Evolutionary conservation across 2,113 vertebrate genomes (phyloP), one percentile per base, ranked within the genome.

Genomic region (Scopus umbretta): DNA sequence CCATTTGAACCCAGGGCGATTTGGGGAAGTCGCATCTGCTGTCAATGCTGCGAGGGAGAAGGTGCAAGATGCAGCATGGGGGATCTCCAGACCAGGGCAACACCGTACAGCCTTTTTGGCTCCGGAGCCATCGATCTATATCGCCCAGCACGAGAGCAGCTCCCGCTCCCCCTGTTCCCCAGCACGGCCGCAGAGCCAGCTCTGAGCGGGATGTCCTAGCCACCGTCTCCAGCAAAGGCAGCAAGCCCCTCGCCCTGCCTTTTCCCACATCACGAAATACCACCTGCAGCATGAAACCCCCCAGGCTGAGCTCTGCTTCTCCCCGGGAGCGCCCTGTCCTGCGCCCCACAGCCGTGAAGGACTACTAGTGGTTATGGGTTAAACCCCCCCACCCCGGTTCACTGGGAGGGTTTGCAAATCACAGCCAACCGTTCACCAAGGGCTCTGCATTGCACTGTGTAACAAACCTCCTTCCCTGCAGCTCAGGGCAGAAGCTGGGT

Each of bases 41-140:
- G 71, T 21, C 0, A 1, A 10, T 34, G 47, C 40, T 10, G 43
- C 0, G 1, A 47, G 36, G 12, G 3, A 45, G 36, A 52, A 17
- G 18, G 29, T 7, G 38, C n/a, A 20, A 30, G 42, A 4, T 0
- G 3, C 0, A 2, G 11, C 0, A 2, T 1, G 11, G 38, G 34
- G 68, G 58, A 19, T 13, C 2, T 53, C 25, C 9, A 7, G 10
- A 12, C 0, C 2, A 50, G 14, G 7, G 25, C 1, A 6, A 17
- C 7, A 9, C 59, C 0, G 1, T 13, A 34, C 13, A 29, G 45
- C 42, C 47, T 30, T 73, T 58, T 34, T 0, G 5, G 63, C 32
- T 49, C 47, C 2, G 6, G 43, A 47, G 67, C 7, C 6, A 5
- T 8, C 4, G 0, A 25, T 47, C 15, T 3, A 0, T 58, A 8